These are phyloP conservation scores for Calameuta pallipes DNA, from an alignment of 2,888 invertebrate genomes.

Conservation along the genomic window DNA sequence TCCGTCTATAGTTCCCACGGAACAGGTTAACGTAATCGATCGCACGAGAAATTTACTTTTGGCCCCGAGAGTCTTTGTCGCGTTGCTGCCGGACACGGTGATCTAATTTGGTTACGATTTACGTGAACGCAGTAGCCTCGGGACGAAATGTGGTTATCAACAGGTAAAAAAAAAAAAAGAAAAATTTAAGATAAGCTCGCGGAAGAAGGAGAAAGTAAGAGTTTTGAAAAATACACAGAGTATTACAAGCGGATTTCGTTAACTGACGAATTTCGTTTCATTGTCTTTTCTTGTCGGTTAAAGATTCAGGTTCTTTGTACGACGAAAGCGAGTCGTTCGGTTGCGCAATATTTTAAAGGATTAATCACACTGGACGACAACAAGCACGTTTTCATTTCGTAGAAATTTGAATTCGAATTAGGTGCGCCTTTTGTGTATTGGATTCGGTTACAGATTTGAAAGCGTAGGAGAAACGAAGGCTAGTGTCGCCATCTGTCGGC, in stretches of 20 bases:
- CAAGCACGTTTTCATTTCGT: neutral
- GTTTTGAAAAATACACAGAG: neutral
- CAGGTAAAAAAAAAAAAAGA: neutral
- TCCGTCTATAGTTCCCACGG: neutral
- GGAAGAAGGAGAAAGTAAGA: neutral
- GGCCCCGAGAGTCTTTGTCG: no score
- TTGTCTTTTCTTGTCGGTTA: no score
- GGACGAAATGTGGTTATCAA: neutral
- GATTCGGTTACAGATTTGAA: neutral
- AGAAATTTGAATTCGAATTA: neutral
- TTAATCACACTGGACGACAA: neutral
- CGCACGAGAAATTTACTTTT: no score
- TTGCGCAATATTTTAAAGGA: neutral
- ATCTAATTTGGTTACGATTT: no score
- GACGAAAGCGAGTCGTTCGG: neutral
- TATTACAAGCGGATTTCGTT: neutral
- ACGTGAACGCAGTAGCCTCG: no score
- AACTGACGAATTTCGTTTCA: neutral
- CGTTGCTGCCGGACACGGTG: no score
- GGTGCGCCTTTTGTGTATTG: neutral
- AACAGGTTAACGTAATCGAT: neutral
- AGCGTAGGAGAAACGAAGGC: neutral
- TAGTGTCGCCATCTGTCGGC: neutral
- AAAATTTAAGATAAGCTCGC: neutral
- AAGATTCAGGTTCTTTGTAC: neutral